A percentile compares a stretch with the other conserved stretches of the same genome.
phyloP scores from a whole-genome alignment of 2,113 vertebrate species.

The Hippocampus abdominalis region DNA sequence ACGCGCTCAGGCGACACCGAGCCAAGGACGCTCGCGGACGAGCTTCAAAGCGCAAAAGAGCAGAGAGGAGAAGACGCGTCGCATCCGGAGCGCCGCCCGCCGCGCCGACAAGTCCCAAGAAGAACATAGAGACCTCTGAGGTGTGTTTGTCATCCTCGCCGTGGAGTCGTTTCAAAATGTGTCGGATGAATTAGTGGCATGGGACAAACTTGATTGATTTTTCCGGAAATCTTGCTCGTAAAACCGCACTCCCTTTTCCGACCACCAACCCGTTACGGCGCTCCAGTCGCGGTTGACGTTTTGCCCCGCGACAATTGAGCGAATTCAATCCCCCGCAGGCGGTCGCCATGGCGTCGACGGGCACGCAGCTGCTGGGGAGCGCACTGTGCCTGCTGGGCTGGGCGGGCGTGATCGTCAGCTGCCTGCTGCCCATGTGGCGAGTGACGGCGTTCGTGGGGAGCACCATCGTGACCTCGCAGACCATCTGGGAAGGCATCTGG shows the following conservation, averaged over 20 bases:
- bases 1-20: constrained; percentile 38
- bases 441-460: constrained; percentile 84
- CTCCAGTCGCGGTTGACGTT: too few species aligned
- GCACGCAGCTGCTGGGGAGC: constrained; percentile 84
- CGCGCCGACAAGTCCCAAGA: neutral
- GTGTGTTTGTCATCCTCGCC: neutral
- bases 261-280: too few species aligned
- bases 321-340: neutral
- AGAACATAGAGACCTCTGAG: neutral
- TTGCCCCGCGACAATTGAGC: too few species aligned
- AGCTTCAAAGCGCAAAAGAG: neutral
- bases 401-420: constrained; percentile 78
- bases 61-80: neutral
- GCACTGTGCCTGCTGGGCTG: constrained; percentile 83
- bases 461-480: constrained; percentile 86
- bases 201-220: too few species aligned
- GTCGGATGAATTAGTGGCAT: too few species aligned
- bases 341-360: constrained; percentile 80
- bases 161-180: too few species aligned
- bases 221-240: too few species aligned
- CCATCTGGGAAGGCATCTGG: constrained; percentile 93
- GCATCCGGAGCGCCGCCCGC: neutral
- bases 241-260: too few species aligned
- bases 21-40: neutral
- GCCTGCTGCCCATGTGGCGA: constrained; percentile 85